These are phyloP conservation scores for Lamellibrachia columna DNA, from an alignment of 2,888 invertebrate species.

Conservation along the genomic window DNA sequence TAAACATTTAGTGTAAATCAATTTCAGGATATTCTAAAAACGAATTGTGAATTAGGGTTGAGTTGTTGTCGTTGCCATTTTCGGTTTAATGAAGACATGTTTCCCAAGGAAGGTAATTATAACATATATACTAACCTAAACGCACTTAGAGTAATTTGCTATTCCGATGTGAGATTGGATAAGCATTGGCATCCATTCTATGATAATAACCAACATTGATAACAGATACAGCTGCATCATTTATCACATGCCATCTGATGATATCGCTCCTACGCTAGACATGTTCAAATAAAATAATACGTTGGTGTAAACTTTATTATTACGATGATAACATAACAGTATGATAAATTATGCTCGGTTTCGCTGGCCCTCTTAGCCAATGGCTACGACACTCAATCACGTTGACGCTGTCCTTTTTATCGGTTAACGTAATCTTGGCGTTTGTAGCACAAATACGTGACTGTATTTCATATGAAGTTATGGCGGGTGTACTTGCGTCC, in stretches of 20 bases:
- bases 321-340: not conserved
- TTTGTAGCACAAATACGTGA: not conserved
- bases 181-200: not conserved
- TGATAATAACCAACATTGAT: not conserved
- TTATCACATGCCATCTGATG: not conserved
- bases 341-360: not conserved
- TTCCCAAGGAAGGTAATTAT: not conserved
- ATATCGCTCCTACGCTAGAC: not conserved
- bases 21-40: too few relatives aligned
- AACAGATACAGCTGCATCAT: not conserved
- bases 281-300: not conserved
- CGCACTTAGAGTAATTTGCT: not conserved
- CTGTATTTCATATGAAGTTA: not conserved
- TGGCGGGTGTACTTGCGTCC: not conserved
- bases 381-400: not conserved
- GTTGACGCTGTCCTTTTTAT: not conserved
- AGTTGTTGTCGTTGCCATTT: not conserved
- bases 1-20: too few relatives aligned
- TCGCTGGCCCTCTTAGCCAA: not conserved
- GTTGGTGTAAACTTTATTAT: not conserved
- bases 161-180: not conserved
- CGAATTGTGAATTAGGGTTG: too few relatives aligned
- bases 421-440: not conserved
- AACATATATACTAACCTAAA: not conserved
- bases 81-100: not conserved